Evolutionary conservation across 2,888 invertebrate genomes (phyloP), one percentile per base, ranked within the genome.

Genomic region (Cataglyphis cursor): DNA sequence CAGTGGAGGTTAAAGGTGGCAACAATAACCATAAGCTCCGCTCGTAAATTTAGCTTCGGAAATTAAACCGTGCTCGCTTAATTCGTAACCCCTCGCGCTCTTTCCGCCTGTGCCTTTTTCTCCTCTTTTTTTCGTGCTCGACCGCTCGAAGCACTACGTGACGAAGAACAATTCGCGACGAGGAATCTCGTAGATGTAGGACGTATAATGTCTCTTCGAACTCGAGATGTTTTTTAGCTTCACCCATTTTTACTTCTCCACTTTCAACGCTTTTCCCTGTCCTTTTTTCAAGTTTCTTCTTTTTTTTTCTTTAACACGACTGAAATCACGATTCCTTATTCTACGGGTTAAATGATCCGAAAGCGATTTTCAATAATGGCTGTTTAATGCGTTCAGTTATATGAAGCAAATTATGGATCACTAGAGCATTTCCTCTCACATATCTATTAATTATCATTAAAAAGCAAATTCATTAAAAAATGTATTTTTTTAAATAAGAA

Each of bases 1-100:
- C 18, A 35, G 64, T 81, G 72, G 76, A 84, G 74, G 81, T 83
- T 81, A 57, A 87, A 82, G 84, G 84, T 66, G 82, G 28, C 83
- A 62, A 85, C 75, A 76, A 87, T 88, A 86, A 88, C 82, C 82
- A 61, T 85, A 85, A 89, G 87, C 70, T 57, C 10, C 61, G 62
- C 85, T 89, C 89, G 84, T 89, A 89, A 89, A 89, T 85, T 87
- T 76, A 81, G 41, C 83, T 87, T 89, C 85, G 83, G 70, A 85
- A 89, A 89, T 89, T 89, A 85, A 87, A 89, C 59, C 82, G 66
- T 57, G 75, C 83, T 62, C 31, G 38, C 81, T 87, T 87, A 87
- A 86, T 89, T 85, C 85, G 70, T 66, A 41, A 31, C 59, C 41
- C 64, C n/a, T 65, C 31, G 28, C n/a, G 41, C 24, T 68, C 28